These are phyloP conservation scores for Abscondita cerata DNA, from an alignment of 2,888 invertebrate species.

Conservation along the genomic window DNA sequence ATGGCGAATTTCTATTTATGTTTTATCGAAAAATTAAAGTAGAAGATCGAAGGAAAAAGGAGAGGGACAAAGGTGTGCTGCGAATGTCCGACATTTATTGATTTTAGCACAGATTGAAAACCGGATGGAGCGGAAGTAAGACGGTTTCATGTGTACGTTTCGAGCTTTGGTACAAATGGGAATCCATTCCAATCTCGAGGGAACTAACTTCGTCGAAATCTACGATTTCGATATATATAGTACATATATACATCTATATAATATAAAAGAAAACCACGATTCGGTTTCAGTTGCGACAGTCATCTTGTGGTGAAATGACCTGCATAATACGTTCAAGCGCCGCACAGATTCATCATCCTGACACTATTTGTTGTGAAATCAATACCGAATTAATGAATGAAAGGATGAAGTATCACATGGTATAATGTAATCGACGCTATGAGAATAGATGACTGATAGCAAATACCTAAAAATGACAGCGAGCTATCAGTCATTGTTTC, in stretches of 20 bases:
- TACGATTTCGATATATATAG: slow-evolving; percentile 28
- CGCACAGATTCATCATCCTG: slow-evolving; percentile 38
- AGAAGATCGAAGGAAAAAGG: slow-evolving; percentile 17
- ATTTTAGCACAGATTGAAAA: slow-evolving; percentile 57
- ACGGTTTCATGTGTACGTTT: slow-evolving; percentile 52
- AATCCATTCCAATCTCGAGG: slow-evolving; percentile 49
- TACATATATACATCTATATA: no score
- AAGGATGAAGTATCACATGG: slow-evolving; percentile 45
- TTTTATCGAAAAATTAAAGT: slow-evolving; percentile 14
- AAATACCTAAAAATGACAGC: slow-evolving; percentile 47
- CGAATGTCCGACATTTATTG: slow-evolving; percentile 48
- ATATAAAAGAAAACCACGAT: no score
- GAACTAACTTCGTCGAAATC: slow-evolving; percentile 37
- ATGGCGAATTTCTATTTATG: no score
- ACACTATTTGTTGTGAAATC: slow-evolving; percentile 33
- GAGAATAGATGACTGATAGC: slow-evolving; percentile 50
- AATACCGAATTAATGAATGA: slow-evolving; percentile 41
- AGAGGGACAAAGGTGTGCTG: slow-evolving; percentile 33
- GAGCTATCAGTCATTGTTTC: slow-evolving; percentile 48
- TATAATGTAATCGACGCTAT: slow-evolving; percentile 45
- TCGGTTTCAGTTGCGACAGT: slow-evolving; percentile 37
- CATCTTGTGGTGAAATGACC: slow-evolving; percentile 46
- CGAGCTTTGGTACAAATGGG: slow-evolving; percentile 50
- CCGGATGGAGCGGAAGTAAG: slow-evolving; percentile 58
- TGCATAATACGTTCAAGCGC: slow-evolving; percentile 44